phyloP scores from a whole-genome alignment of 2,888 invertebrate genomes.

The Tachina grossa region DNA sequence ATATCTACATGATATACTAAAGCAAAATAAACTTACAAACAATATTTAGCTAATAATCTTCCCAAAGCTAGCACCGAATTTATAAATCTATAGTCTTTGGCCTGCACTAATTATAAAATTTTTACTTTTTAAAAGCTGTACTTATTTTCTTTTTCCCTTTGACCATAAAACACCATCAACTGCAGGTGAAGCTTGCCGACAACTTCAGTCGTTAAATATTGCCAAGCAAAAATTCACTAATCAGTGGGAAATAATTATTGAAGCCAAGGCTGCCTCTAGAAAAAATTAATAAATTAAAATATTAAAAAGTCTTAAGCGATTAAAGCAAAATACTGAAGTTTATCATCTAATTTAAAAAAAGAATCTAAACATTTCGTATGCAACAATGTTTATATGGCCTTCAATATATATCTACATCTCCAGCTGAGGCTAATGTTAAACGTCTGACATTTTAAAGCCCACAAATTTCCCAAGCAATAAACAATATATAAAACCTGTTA shows the following conservation, averaged over 20 bases:
- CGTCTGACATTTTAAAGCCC: neutral
- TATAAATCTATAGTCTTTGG: no score
- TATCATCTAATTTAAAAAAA: neutral
- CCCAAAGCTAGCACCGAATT: no score
- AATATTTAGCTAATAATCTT: no score
- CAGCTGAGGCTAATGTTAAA: conserved; percentile 24
- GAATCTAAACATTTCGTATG: neutral
- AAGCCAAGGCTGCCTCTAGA: neutral
- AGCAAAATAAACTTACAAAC: no score
- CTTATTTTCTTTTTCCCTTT: no score
- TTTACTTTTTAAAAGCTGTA: no score
- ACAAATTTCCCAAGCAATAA: neutral
- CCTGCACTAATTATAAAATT: no score
- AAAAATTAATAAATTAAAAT: neutral
- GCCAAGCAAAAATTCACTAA: neutral
- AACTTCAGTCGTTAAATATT: neutral
- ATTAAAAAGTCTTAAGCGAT: neutral
- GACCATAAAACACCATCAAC: no score
- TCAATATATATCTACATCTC: neutral
- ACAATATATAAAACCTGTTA: neutral
- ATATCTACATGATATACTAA: no score
- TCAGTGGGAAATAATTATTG: conserved; percentile 11
- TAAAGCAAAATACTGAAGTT: neutral
- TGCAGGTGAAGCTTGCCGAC: no score
- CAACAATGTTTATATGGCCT: neutral